Evolutionary conservation across 2,888 invertebrate species (phyloP).

Genomic region (Latrodectus elegans): DNA sequence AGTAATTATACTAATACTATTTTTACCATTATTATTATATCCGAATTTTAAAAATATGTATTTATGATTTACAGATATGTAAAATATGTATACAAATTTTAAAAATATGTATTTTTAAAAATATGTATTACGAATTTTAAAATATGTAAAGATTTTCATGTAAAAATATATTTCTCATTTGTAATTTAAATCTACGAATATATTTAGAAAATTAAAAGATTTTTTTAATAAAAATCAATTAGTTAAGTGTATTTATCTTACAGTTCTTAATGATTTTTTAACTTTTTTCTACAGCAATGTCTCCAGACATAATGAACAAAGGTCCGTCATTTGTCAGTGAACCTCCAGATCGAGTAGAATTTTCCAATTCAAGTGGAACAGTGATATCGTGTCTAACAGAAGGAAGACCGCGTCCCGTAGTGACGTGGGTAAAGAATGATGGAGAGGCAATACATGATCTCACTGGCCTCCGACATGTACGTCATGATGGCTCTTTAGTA

Average conservation of each 20-base stretch:
- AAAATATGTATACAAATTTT: no score
- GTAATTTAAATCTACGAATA: neutral
- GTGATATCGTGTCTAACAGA: conserved; percentile 56
- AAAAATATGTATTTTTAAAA: no score
- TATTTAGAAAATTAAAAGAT: neutral
- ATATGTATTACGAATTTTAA: no score
- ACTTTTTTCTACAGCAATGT: conserved; percentile 16
- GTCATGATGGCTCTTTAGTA: conserved; percentile 86
- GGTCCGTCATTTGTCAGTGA: conserved; percentile 66
- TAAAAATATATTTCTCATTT: no score
- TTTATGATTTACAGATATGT: no score
- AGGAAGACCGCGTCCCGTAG: conserved; percentile 44
- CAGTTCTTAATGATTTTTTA: neutral
- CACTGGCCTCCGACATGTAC: conserved; percentile 64
- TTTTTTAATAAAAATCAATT: neutral
- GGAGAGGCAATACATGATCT: conserved; percentile 44
- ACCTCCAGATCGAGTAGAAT: conserved; percentile 56
- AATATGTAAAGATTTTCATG: no score
- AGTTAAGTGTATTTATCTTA: no score
- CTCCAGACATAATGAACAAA: conserved; percentile 27
- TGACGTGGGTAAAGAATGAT: conserved; percentile 59
- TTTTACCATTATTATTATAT: no score
- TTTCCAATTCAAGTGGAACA: conserved; percentile 63
- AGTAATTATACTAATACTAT: no score
- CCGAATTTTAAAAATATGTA: no score